Conservation (phyloP, 53 echinoderm and acorn worm genomes). For the Henricia sp. region DNA sequence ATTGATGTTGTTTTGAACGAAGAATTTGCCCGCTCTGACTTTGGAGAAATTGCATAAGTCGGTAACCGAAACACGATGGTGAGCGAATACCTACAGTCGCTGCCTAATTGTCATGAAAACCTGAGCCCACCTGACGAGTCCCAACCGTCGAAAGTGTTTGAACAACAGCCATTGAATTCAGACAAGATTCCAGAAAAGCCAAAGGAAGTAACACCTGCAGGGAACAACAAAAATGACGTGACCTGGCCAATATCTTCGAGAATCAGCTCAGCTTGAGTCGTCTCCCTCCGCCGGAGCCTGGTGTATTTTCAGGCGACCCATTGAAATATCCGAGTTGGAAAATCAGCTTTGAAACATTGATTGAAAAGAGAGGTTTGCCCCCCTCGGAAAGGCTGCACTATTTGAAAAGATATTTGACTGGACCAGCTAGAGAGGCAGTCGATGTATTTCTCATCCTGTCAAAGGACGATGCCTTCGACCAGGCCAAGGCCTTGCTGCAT, state of each 20-base stretch:
- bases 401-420: slow-evolving; percentile 31
- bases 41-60: slow-evolving; percentile 1
- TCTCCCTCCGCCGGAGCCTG: slow-evolving; percentile 50
- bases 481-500: slow-evolving; percentile 36
- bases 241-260: slow-evolving; percentile 17
- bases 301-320: slow-evolving; percentile 47
- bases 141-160: neutral
- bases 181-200: neutral
- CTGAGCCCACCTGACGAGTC: slow-evolving; percentile 1
- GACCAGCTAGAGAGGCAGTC: slow-evolving; percentile 32
- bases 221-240: slow-evolving; percentile 1
- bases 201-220: neutral
- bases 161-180: neutral
- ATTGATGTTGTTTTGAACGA: neutral
- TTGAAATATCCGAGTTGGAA: slow-evolving; percentile 45
- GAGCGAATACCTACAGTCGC: slow-evolving; percentile 6
- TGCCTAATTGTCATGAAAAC: neutral
- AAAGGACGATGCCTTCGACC: slow-evolving; percentile 21
- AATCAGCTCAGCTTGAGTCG: slow-evolving; percentile 41
- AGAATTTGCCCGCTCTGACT: neutral
- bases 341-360: slow-evolving; percentile 29
- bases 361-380: slow-evolving; percentile 31
- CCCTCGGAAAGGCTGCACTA: slow-evolving; percentile 48
- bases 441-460: slow-evolving; percentile 37
- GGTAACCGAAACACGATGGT: slow-evolving; percentile 5